Base-by-base conservation (phyloP, 2,888 invertebrate genomes). In the Chloromyia formosa region DNA sequence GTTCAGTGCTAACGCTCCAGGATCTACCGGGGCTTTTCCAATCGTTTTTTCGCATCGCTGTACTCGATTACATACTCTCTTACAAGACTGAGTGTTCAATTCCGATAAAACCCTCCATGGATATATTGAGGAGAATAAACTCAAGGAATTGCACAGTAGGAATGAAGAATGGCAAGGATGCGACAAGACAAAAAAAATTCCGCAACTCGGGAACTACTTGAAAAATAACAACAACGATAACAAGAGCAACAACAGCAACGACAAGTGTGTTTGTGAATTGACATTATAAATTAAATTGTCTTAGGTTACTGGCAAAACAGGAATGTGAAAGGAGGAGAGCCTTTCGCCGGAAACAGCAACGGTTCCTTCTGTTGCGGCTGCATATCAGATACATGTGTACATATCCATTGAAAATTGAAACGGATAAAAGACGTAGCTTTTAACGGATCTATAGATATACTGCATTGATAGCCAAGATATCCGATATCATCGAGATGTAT, bases 11-110 rank as follows among this genome's bases (percentile, higher is more conserved):
- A 56, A 64, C 75, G 72, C 64, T 71, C 45, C 66, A 66, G 73
- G 64, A 66, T 73, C 64, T 66, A 18, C 49, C 66, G 45, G 27
- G 7, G 49, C 49, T 66, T 18, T 64, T 66, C 45, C 22, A 66
- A 45, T 27, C 45, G 35, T 66, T 45, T 45, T 56, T 69, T 54
- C 64, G 54, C 68, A 74, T 69, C 42, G 58, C 58, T 35, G 58
- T 40, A 53, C 56, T 58, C 35, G 76, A 76, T 76, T 76, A 76
- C 68, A 73, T 62, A 56, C 74, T 76, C n/a, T n/a, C 75, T 76
- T 76, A 76, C 69, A 68, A 66, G 75, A 73, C 73, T 76, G 75
- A 75, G 73, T 73, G 76, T 75, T 58, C 75, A 75, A 76, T 76
- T 76, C 73, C 76, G 74, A 76, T 76, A 76, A 76, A 75, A 74